A percentile compares a stretch with the other conserved stretches of the same genome.
Conservation (phyloP, 2,797 vertebrate genomes). For the Heliangelus exortis region DNA sequence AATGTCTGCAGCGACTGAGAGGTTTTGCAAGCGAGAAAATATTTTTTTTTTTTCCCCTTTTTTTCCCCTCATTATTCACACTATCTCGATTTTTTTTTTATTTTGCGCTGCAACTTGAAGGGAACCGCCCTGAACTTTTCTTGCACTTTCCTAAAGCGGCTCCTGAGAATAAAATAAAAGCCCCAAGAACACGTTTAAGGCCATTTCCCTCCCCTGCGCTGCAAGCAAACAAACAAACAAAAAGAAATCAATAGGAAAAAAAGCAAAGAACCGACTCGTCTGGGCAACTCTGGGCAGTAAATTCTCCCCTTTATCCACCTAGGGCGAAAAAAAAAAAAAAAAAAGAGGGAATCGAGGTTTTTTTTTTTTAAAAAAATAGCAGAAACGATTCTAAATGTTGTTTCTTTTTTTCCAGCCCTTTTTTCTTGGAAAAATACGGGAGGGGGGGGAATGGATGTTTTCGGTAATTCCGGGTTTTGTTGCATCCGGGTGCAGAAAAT, state of each 20-base stretch:
- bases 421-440: neutral
- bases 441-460: neutral
- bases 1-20: neutral
- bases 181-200: neutral
- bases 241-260: neutral
- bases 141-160: neutral
- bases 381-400: neutral
- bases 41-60: fast-evolving
- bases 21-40: neutral
- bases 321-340: neutral
- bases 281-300: neutral
- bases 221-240: too few species aligned
- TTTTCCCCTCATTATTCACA: too few species aligned
- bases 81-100: neutral
- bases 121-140: slow-evolving; percentile 5
- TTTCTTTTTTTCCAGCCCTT: neutral
- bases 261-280: neutral
- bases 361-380: neutral
- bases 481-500: neutral
- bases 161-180: neutral
- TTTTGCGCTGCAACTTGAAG: neutral
- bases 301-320: neutral
- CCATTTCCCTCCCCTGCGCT: neutral
- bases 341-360: neutral
- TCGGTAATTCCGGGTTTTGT: neutral